Percentiles rank a stretch among this genome's conserved stretches.
phyloP scores from a whole-genome alignment of 2,797 vertebrate species.

The Protonibea diacanthus region DNA sequence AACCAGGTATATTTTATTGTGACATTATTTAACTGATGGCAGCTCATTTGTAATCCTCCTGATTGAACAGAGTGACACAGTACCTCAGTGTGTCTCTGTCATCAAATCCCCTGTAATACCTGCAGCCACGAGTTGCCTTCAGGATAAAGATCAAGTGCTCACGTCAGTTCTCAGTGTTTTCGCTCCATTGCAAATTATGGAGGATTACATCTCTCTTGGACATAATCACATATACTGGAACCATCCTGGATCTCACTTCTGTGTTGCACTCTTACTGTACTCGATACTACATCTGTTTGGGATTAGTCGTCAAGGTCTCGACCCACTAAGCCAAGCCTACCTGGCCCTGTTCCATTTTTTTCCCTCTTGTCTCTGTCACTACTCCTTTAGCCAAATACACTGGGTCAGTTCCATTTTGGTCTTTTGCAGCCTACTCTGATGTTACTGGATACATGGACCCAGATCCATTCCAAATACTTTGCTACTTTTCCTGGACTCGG shows the following conservation, averaged over 20 bases:
- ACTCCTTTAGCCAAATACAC: constrained; percentile 32
- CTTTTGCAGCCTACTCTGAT: constrained; percentile 17
- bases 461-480: constrained; percentile 22
- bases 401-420: constrained; percentile 39
- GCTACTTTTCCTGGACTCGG: constrained; percentile 17
- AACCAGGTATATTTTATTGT: not conserved
- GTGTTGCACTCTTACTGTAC: constrained; percentile 47
- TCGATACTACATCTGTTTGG: constrained; percentile 72
- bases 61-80: constrained; percentile 32
- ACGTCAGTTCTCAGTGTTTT: constrained; percentile 51
- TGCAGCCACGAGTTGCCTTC: constrained; percentile 41
- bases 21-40: not conserved
- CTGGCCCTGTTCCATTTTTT: constrained; percentile 56
- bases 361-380: constrained; percentile 27
- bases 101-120: constrained; percentile 66
- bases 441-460: constrained; percentile 10
- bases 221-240: constrained; percentile 71
- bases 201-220: constrained; percentile 70
- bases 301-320: constrained; percentile 70
- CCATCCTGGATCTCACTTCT: constrained; percentile 53
- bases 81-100: constrained; percentile 33
- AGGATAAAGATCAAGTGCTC: constrained; percentile 61
- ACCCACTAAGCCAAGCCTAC: constrained; percentile 45
- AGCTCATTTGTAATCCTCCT: constrained; percentile 8
- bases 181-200: constrained; percentile 57